A percentile compares a stretch with the other conserved stretches of the same genome.
phyloP scores from a whole-genome alignment of 1,140 invertebrate species.

The Anastrepha obliqua region DNA sequence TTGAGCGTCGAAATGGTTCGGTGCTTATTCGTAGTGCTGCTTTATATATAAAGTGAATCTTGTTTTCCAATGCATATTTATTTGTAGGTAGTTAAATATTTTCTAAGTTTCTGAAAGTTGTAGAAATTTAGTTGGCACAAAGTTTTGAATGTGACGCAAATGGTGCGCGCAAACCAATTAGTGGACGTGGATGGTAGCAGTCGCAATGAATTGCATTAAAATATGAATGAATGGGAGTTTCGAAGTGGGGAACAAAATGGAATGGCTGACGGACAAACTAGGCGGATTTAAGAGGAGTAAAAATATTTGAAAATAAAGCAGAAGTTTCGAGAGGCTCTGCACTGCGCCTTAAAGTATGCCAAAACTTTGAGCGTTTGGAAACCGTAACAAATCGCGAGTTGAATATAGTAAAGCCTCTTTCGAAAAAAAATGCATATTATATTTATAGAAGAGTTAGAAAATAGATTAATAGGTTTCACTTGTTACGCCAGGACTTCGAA shows the following conservation, averaged over 20 bases:
- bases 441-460: too few relatives aligned
- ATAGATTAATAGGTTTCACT: too few relatives aligned
- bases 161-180: slow-evolving; percentile 16
- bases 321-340: background rate
- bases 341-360: background rate
- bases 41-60: background rate
- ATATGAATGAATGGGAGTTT: background rate
- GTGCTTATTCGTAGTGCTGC: background rate
- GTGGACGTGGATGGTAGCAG: background rate
- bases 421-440: too few relatives aligned
- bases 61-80: background rate
- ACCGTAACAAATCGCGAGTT: too few relatives aligned
- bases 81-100: background rate
- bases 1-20: background rate
- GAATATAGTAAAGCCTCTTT: too few relatives aligned
- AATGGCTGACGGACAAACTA: background rate
- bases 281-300: background rate
- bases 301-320: background rate
- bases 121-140: slow-evolving; percentile 16
- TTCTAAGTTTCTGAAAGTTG: slow-evolving; percentile 2
- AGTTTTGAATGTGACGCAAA: slow-evolving; percentile 32
- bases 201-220: slow-evolving; percentile 2
- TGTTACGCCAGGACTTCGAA: too few relatives aligned
- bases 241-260: background rate
- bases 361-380: background rate